phyloP scores from a whole-genome alignment of 2,113 vertebrate genomes.

The Chionis minor region DNA sequence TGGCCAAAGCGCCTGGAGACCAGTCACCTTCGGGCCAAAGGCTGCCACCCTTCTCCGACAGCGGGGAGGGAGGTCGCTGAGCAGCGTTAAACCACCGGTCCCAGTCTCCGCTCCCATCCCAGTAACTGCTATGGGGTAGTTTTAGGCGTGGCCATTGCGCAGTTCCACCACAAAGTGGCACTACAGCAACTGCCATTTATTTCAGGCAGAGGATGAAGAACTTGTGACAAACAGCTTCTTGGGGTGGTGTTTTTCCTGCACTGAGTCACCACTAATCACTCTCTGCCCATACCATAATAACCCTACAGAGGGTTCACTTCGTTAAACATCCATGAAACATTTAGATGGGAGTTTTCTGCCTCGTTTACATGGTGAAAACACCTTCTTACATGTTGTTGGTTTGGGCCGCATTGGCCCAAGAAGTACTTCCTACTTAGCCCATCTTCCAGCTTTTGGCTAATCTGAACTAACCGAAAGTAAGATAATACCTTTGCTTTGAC shows the following conservation, averaged over 20 bases:
- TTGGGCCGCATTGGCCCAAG: too few relatives aligned
- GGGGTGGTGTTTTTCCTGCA: background rate
- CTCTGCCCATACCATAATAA: background rate
- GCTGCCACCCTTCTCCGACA: background rate
- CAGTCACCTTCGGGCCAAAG: background rate
- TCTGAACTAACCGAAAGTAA: background rate
- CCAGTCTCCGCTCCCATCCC: background rate
- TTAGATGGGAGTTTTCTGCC: background rate
- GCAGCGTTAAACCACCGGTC: background rate
- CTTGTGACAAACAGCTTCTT: background rate
- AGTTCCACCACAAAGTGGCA: constrained; percentile 54
- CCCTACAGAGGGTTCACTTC: background rate
- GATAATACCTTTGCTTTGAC: background rate
- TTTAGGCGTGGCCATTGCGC: background rate
- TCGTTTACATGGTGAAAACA: background rate
- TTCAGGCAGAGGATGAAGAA: background rate
- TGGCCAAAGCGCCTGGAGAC: background rate
- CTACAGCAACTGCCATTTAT: constrained; percentile 39
- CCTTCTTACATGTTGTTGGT: background rate
- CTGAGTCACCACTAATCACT: background rate
- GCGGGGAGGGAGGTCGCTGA: rapidly evolving
- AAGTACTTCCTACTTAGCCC: background rate
- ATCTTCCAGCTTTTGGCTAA: background rate
- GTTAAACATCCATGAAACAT: background rate
- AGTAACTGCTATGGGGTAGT: rapidly evolving